Conservation (phyloP, 2,113 vertebrate genomes). For the Lepus europaeus region DNA sequence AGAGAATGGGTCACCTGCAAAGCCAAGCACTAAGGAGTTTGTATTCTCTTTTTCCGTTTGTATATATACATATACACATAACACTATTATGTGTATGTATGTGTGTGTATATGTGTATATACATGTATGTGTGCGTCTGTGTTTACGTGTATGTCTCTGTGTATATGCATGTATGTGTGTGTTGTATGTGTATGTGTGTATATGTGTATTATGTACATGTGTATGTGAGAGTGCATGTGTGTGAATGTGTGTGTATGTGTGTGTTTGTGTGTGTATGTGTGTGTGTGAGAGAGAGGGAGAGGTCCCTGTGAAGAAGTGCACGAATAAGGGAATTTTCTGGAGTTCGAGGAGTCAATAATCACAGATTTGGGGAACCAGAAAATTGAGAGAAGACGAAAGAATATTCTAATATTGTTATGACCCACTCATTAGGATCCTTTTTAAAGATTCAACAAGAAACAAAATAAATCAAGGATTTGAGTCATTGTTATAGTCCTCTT, state of each 20-base stretch:
- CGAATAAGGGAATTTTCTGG: not conserved
- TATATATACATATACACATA: not conserved
- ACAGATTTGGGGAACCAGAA: not conserved
- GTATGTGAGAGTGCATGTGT: not conserved
- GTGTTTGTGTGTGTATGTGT: not conserved
- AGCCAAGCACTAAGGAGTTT: not conserved
- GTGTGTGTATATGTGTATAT: not conserved
- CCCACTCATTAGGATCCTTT: not conserved
- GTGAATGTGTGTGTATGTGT: not conserved
- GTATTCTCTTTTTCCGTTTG: accelerated
- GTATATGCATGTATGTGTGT: not conserved
- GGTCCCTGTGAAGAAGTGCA: not conserved
- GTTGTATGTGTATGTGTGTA: not conserved
- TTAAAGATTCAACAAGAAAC: not conserved
- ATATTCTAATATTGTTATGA: not conserved
- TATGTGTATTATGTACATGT: not conserved
- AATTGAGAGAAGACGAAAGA: not conserved
- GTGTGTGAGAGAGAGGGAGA: not conserved
- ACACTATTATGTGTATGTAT: not conserved
- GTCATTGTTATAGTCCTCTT: not conserved
- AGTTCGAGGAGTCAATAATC: not conserved
- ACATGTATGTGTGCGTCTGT: not conserved
- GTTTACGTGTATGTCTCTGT: not conserved
- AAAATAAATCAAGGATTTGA: not conserved
- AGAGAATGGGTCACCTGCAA: not conserved